phyloP scores from a whole-genome alignment of 2,888 invertebrate genomes.

The Hirudinaria manillensis region DNA sequence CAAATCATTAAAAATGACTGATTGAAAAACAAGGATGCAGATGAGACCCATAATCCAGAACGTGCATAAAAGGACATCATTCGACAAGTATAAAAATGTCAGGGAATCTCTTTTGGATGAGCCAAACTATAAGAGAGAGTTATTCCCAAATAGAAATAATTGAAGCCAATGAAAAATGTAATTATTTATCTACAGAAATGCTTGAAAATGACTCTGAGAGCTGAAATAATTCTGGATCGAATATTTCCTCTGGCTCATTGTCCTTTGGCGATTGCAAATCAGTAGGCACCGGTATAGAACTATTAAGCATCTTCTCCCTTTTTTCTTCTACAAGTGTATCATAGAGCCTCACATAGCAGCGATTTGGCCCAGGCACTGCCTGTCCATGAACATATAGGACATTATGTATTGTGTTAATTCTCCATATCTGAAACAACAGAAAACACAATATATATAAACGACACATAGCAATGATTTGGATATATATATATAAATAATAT shows the following conservation, averaged over 20 bases:
- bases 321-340: conserved; percentile 67
- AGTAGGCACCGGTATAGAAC: conserved; percentile 74
- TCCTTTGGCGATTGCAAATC: conserved; percentile 61
- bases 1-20: too few relatives aligned
- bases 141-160: too few relatives aligned
- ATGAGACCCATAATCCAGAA: too few relatives aligned
- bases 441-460: conserved; percentile 5
- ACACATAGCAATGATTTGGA: not conserved
- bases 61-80: too few relatives aligned
- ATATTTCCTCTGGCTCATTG: conserved; percentile 68
- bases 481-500: too few relatives aligned
- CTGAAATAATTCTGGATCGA: conserved; percentile 68
- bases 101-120: too few relatives aligned
- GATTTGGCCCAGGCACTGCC: conserved; percentile 75
- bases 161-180: not conserved
- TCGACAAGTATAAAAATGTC: too few relatives aligned
- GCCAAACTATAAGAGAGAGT: too few relatives aligned
- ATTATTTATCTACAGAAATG: not conserved
- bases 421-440: conserved; percentile 66
- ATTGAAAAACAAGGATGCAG: too few relatives aligned
- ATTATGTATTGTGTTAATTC: conserved; percentile 89
- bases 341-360: conserved; percentile 63
- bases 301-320: conserved; percentile 36
- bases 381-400: conserved; percentile 80
- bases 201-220: conserved; percentile 60